These are phyloP conservation scores for Galeopterus variegatus DNA, from an alignment of 2,113 vertebrate species.

Conservation along the genomic window DNA sequence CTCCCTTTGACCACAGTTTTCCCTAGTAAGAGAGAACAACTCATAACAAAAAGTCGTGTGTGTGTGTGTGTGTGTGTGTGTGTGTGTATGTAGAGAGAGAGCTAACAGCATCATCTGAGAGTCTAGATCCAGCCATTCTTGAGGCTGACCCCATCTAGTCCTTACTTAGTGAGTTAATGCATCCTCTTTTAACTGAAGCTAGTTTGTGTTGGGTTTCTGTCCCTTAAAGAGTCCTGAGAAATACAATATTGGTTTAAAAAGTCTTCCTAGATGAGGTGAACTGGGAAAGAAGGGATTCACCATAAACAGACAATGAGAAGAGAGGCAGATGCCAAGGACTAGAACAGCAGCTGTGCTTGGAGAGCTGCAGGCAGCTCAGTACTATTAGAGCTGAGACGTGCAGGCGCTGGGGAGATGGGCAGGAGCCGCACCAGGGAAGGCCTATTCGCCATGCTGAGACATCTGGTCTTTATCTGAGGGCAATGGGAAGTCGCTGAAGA, in stretches of 20 bases:
- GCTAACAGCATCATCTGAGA: background rate
- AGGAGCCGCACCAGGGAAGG: background rate
- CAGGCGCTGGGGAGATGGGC: background rate
- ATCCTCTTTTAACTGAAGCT: background rate
- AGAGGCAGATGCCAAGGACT: background rate
- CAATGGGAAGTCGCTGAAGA: background rate
- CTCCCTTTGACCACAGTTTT: background rate
- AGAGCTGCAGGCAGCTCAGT: background rate
- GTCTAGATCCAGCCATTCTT: background rate
- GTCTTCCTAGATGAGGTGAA: background rate
- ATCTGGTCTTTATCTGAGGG: background rate
- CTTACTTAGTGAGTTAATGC: background rate
- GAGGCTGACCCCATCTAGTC: background rate
- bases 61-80: too few species aligned
- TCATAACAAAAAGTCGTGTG: background rate
- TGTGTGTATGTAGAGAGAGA: background rate
- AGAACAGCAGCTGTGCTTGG: background rate
- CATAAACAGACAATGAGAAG: background rate
- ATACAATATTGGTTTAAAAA: background rate
- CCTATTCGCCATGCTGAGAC: background rate
- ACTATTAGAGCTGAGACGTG: accelerated
- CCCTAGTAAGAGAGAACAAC: background rate
- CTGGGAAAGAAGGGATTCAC: background rate
- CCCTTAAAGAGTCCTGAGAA: conserved; percentile 50
- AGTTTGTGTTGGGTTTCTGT: conserved; percentile 19